These are phyloP conservation scores for Camelus dromedarius DNA, from an alignment of 2,113 vertebrate genomes.

Conservation along the genomic window DNA sequence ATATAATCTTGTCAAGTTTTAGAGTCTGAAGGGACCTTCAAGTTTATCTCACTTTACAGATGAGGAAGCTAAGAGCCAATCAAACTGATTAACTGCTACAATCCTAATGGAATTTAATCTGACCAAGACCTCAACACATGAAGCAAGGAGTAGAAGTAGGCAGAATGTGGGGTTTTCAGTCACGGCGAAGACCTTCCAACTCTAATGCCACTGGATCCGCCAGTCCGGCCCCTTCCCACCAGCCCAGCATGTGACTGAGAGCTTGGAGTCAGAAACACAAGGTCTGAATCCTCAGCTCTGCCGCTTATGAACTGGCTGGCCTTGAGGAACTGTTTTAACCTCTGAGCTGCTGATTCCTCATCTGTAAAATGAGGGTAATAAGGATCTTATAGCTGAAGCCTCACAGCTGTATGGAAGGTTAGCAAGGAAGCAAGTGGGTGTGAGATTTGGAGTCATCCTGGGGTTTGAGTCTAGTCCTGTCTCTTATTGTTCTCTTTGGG, in stretches of 20 bases:
- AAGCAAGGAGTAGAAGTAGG: background rate
- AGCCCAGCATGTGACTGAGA: background rate
- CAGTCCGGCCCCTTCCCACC: background rate
- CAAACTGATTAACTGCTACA: background rate
- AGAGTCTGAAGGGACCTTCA: background rate
- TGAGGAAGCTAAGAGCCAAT: slow-evolving; percentile 14
- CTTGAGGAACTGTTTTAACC: background rate
- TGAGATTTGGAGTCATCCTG: background rate
- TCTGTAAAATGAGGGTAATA: background rate
- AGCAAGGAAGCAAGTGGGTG: background rate
- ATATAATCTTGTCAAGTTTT: background rate
- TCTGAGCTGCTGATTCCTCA: background rate
- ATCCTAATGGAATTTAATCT: background rate
- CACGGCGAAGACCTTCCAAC: background rate
- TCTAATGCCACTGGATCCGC: background rate
- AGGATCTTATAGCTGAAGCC: background rate
- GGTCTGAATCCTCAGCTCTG: background rate
- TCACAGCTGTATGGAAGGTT: background rate
- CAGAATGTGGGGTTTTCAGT: background rate
- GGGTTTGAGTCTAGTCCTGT: background rate
- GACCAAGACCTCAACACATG: background rate
- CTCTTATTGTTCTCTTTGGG: background rate
- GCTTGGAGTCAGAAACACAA: background rate
- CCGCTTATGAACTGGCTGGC: background rate
- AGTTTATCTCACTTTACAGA: slow-evolving; percentile 35